A percentile compares a stretch with the other conserved stretches of the same genome.
Evolutionary conservation across 1,140 invertebrate genomes (phyloP).

Genomic region (Musca vetustissima): DNA sequence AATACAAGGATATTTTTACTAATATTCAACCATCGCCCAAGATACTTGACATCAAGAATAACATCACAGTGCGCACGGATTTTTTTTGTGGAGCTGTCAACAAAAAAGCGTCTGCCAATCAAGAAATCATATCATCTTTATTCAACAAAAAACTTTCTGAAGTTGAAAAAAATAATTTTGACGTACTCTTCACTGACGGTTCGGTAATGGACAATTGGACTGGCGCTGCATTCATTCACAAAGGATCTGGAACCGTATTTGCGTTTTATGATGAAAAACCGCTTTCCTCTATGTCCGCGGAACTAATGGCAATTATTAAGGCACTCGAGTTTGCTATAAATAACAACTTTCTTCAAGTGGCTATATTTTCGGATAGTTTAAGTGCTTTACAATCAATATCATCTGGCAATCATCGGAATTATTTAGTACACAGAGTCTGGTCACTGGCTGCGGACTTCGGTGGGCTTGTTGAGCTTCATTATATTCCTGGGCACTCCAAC

Average conservation of each 20-base stretch:
- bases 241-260: neutral
- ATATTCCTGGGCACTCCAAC: neutral
- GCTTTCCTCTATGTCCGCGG: constrained; percentile 2
- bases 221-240: neutral
- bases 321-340: neutral
- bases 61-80: neutral
- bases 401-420: neutral
- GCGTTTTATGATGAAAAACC: neutral
- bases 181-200: constrained; percentile 17
- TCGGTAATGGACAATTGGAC: neutral
- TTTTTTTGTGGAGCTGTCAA: neutral
- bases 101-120: neutral
- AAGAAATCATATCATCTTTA: neutral
- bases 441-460: too few relatives aligned
- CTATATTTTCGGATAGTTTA: neutral
- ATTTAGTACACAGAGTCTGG: too few relatives aligned
- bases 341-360: too few relatives aligned
- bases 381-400: neutral
- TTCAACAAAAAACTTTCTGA: neutral
- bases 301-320: constrained; percentile 3
- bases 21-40: neutral
- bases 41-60: neutral
- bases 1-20: neutral
- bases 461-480: too few relatives aligned
- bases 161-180: neutral